Evolutionary conservation across 2,888 invertebrate species (phyloP).

Genomic region (Ochropleura plecta): DNA sequence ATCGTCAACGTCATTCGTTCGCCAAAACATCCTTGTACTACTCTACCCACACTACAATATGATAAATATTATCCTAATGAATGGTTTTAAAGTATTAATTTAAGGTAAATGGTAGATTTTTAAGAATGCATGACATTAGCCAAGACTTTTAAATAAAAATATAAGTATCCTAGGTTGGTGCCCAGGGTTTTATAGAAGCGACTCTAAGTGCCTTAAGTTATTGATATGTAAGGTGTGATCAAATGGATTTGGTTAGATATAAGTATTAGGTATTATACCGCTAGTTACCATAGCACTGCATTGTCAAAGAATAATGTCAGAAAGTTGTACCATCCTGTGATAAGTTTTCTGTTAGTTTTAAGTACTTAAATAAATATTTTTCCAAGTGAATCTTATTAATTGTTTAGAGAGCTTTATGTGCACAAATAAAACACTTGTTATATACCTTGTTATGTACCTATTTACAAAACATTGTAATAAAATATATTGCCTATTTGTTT

Average conservation of each 20-base stretch:
- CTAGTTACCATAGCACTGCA: constrained; percentile 48
- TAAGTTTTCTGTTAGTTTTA: constrained; percentile 57
- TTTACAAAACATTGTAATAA: constrained; percentile 25
- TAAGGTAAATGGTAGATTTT: constrained; percentile 39
- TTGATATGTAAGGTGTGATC: constrained; percentile 40
- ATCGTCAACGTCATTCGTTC: neutral
- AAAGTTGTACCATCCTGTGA: constrained; percentile 56
- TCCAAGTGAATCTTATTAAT: constrained; percentile 54
- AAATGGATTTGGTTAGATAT: constrained; percentile 47
- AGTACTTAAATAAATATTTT: constrained; percentile 56
- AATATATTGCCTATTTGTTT: neutral
- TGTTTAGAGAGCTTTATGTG: constrained; percentile 29
- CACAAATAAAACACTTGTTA: constrained; percentile 34
- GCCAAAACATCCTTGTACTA: neutral
- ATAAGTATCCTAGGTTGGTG: neutral
- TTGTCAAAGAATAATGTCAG: constrained; percentile 36
- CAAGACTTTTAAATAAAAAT: constrained; percentile 31
- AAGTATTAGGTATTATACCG: constrained; percentile 32
- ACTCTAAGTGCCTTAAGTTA: constrained; percentile 28
- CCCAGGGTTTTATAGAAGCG: neutral
- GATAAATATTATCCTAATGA: neutral
- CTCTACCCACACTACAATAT: neutral
- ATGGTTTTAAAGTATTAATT: constrained; percentile 36
- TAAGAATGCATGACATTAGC: constrained; percentile 15
- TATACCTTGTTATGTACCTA: constrained; percentile 9